Evolutionary conservation across 2,888 invertebrate species (phyloP), one percentile per base, ranked within the genome.

Genomic region (Stenurella melanura): DNA sequence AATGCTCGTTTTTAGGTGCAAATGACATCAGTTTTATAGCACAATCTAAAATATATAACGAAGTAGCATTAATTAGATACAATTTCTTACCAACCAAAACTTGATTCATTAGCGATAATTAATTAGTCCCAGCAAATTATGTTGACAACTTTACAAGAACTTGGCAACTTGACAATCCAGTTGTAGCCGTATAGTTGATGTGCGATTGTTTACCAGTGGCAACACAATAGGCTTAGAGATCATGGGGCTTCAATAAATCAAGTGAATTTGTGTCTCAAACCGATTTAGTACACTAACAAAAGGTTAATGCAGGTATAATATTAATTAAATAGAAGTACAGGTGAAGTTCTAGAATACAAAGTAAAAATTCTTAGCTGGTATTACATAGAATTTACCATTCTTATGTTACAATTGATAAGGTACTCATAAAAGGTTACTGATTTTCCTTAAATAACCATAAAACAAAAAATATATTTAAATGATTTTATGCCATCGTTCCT

Each of bases 51-150:
- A 15, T 50, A 17, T n/a, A 50, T 7, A 15, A 15, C n/a, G 7
- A 50, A 50, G 50, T 50, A n/a, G 12, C 4, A 38, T 50, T 50
- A 50, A 50, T 50, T 50, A 15, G 12, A 50, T n/a, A 42, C 19
- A 64, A 19, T 67, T 66, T 67, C 54, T 67, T 67, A 67, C 67
- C 54, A 67, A 54, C 67, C 50, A 17, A 64, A 61, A 17, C 42
- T 64, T n/a, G 11, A 54, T 54, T 54, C 18, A 67, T 67, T 67
- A 54, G 61, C n/a, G 17, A 21, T 54, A 67, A 67, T 67, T 67
- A 67, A 67, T 64, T 64, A 34, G 42, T 38, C 1, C 11, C 5
- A 19, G 1, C 30, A 30, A 18, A 42, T 66, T 38, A 67, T 26
- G 67, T 54, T 26, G 54, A 26, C 67, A 67, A 54, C 17, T 19